Evolutionary conservation across 2,888 invertebrate genomes (phyloP).

Genomic region (Eudasyphora cyanicolor): DNA sequence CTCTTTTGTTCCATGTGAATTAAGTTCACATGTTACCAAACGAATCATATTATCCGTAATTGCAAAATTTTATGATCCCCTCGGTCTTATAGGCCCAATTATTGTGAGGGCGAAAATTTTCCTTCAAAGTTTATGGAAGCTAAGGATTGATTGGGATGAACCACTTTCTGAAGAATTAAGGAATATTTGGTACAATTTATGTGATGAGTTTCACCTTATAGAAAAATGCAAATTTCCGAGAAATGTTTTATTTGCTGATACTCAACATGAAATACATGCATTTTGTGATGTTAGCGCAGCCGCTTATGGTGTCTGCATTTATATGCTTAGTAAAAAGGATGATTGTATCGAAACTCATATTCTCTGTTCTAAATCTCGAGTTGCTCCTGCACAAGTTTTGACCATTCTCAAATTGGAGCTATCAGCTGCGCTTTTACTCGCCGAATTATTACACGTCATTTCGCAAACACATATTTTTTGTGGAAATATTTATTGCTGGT

Average conservation of each 20-base stretch:
- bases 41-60: not conserved
- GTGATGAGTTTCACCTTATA: conserved; percentile 17
- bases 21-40: not conserved
- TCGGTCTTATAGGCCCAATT: conserved; percentile 43
- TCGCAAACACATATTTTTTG: not conserved
- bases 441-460: not conserved
- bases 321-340: conserved; percentile 12
- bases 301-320: conserved; percentile 41
- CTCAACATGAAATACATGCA: conserved; percentile 39
- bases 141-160: conserved; percentile 51
- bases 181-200: conserved; percentile 28
- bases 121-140: conserved; percentile 41
- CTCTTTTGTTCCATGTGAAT: not conserved
- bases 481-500: conserved; percentile 46
- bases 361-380: conserved; percentile 52
- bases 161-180: conserved; percentile 9
- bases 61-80: conserved; percentile 44
- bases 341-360: not conserved
- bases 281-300: conserved; percentile 46
- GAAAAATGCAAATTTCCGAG: conserved; percentile 31
- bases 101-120: conserved; percentile 43
- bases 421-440: conserved; percentile 32
- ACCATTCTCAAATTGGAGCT: conserved; percentile 61
- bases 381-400: conserved; percentile 40
- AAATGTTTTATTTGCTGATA: conserved; percentile 2